Conservation (phyloP, 2,113 vertebrate genomes). For the Brachypteracias leptosomus region DNA sequence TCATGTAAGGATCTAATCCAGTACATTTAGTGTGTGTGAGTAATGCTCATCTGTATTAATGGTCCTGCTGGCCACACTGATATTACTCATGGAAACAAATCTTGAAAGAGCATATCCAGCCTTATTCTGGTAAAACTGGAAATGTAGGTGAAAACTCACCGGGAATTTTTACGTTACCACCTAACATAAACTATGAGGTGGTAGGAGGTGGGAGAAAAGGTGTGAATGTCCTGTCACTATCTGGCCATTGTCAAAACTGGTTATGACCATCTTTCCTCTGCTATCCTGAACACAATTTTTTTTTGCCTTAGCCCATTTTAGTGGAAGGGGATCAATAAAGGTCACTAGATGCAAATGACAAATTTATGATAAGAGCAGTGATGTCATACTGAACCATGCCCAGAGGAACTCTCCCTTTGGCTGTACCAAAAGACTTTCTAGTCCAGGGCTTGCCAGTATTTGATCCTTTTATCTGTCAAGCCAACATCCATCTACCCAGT, state of each 20-base stretch:
- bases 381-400: neutral
- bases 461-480: neutral
- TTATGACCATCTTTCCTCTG: neutral
- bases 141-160: neutral
- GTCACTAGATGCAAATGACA: neutral
- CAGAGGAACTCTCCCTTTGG: neutral
- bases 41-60: neutral
- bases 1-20: neutral
- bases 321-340: neutral
- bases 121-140: neutral
- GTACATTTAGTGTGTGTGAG: neutral
- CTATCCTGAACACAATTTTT: neutral
- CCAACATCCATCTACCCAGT: fast-evolving
- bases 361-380: neutral
- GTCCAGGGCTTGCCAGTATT: neutral
- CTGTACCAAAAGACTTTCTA: neutral
- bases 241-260: neutral
- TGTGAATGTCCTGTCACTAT: fast-evolving
- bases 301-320: neutral
- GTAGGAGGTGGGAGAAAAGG: neutral
- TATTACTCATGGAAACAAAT: neutral
- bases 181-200: neutral
- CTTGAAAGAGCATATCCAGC: neutral
- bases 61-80: neutral
- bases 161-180: neutral